These are phyloP conservation scores for Pseudomugil tenellus DNA, from an alignment of 2,797 vertebrate genomes.

Conservation along the genomic window DNA sequence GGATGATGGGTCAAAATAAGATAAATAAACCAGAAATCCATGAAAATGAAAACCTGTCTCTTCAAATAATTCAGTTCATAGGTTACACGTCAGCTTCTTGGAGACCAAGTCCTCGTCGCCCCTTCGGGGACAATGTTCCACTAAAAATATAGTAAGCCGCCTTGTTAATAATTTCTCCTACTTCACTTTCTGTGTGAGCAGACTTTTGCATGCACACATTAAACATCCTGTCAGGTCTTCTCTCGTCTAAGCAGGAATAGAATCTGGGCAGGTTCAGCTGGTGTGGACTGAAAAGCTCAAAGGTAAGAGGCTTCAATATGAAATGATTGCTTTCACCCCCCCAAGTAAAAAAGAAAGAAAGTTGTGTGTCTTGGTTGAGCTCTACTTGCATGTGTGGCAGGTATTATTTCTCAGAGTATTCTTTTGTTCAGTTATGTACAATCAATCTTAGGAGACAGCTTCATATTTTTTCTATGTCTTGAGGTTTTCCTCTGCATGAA, in stretches of 20 bases:
- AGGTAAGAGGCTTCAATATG: conserved; percentile 8
- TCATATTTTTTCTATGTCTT: conserved; percentile 41
- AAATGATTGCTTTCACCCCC: conserved; percentile 13
- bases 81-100: conserved; percentile 1
- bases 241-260: conserved; percentile 2
- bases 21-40: neutral
- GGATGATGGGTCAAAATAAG: neutral
- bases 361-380: conserved; percentile 25
- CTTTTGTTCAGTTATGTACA: conserved; percentile 20
- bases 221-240: conserved; percentile 9
- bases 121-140: conserved; percentile 55
- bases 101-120: conserved; percentile 1
- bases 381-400: conserved; percentile 41
- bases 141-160: conserved; percentile 6
- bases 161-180: conserved; percentile 6
- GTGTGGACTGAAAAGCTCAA: conserved; percentile 10
- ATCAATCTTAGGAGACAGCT: conserved; percentile 60
- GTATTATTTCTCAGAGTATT: conserved; percentile 42
- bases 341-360: conserved; percentile 16
- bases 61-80: neutral
- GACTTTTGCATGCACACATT: neutral
- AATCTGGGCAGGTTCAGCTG: conserved; percentile 3
- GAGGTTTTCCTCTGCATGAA: conserved; percentile 28
- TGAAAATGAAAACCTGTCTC: conserved; percentile 13
- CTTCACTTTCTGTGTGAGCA: neutral